phyloP scores from a whole-genome alignment of 2,113 vertebrate genomes.

The Corythornis madagascariensis region DNA sequence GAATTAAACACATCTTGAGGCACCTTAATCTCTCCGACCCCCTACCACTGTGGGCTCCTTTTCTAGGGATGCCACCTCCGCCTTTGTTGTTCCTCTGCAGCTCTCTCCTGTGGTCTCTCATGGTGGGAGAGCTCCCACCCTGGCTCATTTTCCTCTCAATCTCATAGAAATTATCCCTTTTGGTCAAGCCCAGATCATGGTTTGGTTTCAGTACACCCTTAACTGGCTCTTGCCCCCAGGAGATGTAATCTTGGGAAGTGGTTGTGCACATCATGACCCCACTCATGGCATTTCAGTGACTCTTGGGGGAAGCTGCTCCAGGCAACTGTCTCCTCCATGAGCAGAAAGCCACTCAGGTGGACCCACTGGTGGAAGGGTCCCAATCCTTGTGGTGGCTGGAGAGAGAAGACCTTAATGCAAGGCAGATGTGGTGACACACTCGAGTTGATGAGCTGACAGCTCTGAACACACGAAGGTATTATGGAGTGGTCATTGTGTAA shows the following conservation, averaged over 20 bases:
- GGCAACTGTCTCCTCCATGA: accelerated
- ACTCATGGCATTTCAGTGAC: accelerated
- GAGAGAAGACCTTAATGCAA: neutral
- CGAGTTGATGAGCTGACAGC: accelerated
- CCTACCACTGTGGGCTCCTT: accelerated
- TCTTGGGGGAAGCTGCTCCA: neutral
- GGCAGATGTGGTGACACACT: neutral
- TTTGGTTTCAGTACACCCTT: accelerated
- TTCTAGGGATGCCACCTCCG: neutral
- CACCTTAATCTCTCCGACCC: neutral
- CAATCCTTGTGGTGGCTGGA: neutral
- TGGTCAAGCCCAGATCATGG: neutral
- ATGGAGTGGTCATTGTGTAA: accelerated
- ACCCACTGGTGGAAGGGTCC: neutral
- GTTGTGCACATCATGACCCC: neutral
- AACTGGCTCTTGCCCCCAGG: neutral
- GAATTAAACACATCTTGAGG: neutral
- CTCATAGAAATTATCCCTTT: neutral
- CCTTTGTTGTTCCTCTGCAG: neutral
- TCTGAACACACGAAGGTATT: neutral
- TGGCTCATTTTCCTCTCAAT: neutral
- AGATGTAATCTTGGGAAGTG: neutral
- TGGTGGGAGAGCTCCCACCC: neutral
- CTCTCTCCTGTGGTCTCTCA: neutral
- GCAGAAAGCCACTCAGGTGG: neutral